Conservation (phyloP, 2,797 vertebrate genomes). For the Lates japonicus region DNA sequence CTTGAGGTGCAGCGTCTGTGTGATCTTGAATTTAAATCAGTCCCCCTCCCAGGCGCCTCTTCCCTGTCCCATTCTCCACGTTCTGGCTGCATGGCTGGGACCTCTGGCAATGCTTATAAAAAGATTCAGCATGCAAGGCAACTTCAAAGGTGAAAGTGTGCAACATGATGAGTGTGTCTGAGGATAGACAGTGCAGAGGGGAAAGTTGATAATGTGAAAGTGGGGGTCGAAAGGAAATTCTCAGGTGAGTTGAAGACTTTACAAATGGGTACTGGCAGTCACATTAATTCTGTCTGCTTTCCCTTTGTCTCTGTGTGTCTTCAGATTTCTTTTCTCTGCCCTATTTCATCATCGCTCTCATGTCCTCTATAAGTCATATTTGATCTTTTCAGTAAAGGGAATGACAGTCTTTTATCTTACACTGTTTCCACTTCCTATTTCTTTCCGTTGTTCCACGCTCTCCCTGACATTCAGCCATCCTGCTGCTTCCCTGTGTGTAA, state of each 20-base stretch:
- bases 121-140: conserved; percentile 70
- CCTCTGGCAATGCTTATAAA: conserved; percentile 72
- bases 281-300: conserved; percentile 54
- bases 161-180: conserved; percentile 55
- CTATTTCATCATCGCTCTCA: conserved; percentile 63
- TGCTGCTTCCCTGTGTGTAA: conserved; percentile 16
- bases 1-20: conserved; percentile 69
- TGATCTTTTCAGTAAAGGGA: conserved; percentile 66
- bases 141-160: conserved; percentile 83
- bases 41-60: conserved; percentile 37
- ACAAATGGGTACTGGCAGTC: conserved; percentile 61
- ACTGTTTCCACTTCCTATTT: conserved; percentile 47
- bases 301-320: conserved; percentile 55
- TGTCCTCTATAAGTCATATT: conserved; percentile 71
- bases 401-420: conserved; percentile 63
- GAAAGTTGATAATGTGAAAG: conserved; percentile 45
- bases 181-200: conserved; percentile 23
- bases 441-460: conserved; percentile 13
- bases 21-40: conserved; percentile 76
- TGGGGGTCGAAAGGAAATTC: conserved; percentile 44
- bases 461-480: conserved; percentile 50
- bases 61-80: conserved; percentile 61
- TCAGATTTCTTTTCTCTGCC: conserved; percentile 26
- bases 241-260: conserved; percentile 60
- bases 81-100: conserved; percentile 67